Evolutionary conservation across 2,113 vertebrate genomes (phyloP).

Genomic region (Thalassoma bifasciatum): DNA sequence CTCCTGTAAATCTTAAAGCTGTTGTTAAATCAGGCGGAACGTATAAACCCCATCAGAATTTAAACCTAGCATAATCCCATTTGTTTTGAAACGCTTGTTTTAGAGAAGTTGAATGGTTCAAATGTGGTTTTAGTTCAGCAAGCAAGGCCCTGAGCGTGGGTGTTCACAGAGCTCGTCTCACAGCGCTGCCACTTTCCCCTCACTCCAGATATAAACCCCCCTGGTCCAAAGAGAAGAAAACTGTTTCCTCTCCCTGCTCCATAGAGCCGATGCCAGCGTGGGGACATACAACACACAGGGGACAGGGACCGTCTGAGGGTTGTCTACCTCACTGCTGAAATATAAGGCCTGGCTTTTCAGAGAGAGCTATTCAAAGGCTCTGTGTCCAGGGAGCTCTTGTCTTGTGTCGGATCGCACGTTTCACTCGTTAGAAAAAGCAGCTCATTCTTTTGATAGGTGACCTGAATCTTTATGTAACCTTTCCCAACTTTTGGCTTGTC

Average conservation of each 20-base stretch:
- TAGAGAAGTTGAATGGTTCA: conserved; percentile 52
- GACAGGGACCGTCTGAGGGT: conserved; percentile 67
- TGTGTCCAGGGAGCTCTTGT: conserved; percentile 78
- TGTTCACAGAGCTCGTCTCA: conserved; percentile 55
- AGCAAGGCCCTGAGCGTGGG: conserved; percentile 54
- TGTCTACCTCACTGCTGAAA: conserved; percentile 75
- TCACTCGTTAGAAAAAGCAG: conserved; percentile 76
- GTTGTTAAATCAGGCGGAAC: conserved; percentile 66
- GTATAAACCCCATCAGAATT: conserved; percentile 67
- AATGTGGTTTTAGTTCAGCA: conserved; percentile 37
- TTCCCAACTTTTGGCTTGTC: conserved; percentile 68
- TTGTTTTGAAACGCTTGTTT: conserved; percentile 73
- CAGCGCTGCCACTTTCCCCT: conserved; percentile 61
- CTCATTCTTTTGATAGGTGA: conserved; percentile 82
- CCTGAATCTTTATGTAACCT: conserved; percentile 80
- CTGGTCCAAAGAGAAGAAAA: conserved; percentile 66
- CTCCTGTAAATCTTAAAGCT: conserved; percentile 62
- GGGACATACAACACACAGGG: conserved; percentile 72
- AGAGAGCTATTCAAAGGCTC: conserved; percentile 73
- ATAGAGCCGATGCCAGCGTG: conserved; percentile 61
- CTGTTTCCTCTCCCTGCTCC: conserved; percentile 51
- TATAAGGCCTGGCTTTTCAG: conserved; percentile 80
- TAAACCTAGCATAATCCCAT: conserved; percentile 70
- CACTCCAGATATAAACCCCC: conserved; percentile 61
- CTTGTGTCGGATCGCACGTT: conserved; percentile 77